Evolutionary conservation across 1,140 invertebrate species (phyloP).

Genomic region (Camponotus pennsylvanicus): DNA sequence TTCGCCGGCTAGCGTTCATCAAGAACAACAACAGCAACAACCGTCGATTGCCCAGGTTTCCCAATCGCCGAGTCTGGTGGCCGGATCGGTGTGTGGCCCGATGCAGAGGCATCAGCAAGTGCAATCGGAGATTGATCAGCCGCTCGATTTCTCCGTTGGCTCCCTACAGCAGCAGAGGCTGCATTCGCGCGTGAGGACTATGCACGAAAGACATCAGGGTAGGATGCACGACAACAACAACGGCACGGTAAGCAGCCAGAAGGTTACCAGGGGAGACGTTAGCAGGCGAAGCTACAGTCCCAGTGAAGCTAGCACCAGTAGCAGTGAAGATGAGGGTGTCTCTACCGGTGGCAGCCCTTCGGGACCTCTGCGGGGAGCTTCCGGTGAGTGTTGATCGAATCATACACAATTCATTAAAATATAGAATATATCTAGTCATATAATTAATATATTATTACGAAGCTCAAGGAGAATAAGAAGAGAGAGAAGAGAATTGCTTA

Average conservation of each 20-base stretch:
- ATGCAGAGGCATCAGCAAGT: constrained; percentile 79
- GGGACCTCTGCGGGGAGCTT: constrained; percentile 80
- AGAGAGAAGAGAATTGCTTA: not conserved
- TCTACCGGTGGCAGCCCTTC: constrained; percentile 84
- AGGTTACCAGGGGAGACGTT: constrained; percentile 71
- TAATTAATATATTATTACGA: constrained; percentile 35
- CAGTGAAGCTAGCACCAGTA: constrained; percentile 82
- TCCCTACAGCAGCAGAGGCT: constrained; percentile 83
- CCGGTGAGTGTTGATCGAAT: constrained; percentile 43
- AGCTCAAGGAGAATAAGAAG: not conserved
- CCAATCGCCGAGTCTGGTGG: constrained; percentile 75
- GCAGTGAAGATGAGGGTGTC: constrained; percentile 85
- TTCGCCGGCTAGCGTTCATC: constrained; percentile 73
- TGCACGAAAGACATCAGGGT: constrained; percentile 80
- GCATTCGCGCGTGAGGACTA: constrained; percentile 77
- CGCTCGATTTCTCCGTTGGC: constrained; percentile 85
- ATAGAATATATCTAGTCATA: not conserved
- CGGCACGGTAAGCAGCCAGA: constrained; percentile 74
- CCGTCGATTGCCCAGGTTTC: constrained; percentile 69
- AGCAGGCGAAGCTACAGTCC: constrained; percentile 83
- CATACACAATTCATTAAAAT: constrained; percentile 23
- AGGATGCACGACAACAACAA: constrained; percentile 83
- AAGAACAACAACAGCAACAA: constrained; percentile 77
- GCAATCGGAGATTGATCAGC: constrained; percentile 83
- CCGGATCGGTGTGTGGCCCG: constrained; percentile 74